These are phyloP conservation scores for Eumaeus atala DNA, from an alignment of 1,140 invertebrate species.

Conservation along the genomic window DNA sequence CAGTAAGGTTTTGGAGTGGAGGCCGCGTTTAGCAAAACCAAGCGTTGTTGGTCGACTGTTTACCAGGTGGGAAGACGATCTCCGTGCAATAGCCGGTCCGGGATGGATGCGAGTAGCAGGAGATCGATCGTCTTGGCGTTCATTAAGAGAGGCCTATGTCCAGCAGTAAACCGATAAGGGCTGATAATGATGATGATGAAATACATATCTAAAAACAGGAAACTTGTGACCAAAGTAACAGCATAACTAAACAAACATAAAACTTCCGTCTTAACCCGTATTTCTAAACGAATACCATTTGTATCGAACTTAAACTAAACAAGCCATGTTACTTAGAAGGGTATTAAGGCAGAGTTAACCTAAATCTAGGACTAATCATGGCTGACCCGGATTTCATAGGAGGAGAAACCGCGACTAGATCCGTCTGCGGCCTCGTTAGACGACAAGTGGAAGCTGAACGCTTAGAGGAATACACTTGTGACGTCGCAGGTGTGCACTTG, in stretches of 20 bases:
- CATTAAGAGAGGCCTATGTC: no score
- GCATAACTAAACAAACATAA: neutral
- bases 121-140: no score
- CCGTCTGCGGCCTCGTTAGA: constrained; percentile 14
- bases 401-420: constrained; percentile 8
- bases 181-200: no score
- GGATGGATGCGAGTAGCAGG: no score
- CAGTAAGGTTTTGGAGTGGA: no score
- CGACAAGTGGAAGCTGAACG: constrained; percentile 4
- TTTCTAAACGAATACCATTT: constrained; percentile 10
- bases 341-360: constrained; percentile 13
- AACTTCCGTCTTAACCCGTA: neutral
- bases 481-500: neutral
- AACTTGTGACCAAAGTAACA: neutral
- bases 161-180: no score
- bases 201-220: no score
- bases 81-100: no score
- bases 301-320: constrained; percentile 19
- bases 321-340: constrained; percentile 15
- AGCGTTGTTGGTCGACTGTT: no score
- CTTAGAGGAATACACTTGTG: constrained; percentile 13
- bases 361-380: constrained; percentile 23
- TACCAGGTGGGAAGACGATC: no score
- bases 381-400: constrained; percentile 22
- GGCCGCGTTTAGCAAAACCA: no score